Evolutionary conservation across 1,140 invertebrate genomes (phyloP).

Genomic region (Panagrolaimus sp.): DNA sequence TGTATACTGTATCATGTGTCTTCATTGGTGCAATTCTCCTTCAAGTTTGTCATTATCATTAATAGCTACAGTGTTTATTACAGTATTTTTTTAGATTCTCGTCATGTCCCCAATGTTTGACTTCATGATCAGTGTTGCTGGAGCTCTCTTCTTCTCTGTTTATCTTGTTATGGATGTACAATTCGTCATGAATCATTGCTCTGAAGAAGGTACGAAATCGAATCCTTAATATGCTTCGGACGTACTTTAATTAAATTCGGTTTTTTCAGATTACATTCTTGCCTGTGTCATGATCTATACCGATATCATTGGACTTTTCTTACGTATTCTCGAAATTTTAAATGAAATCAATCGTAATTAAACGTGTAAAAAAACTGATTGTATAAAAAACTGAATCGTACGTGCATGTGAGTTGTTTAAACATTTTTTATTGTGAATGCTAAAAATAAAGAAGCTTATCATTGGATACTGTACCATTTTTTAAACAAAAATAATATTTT

Average conservation of each 20-base stretch:
- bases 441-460: too few species aligned
- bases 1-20: conserved; percentile 46
- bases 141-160: conserved; percentile 62
- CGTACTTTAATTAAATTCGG: too few species aligned
- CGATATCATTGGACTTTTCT: conserved; percentile 64
- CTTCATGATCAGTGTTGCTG: conserved; percentile 60
- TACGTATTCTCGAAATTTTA: conserved; percentile 61
- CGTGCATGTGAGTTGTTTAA: neutral
- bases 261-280: conserved; percentile 64
- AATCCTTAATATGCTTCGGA: too few species aligned
- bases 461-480: too few species aligned
- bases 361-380: neutral
- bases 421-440: too few species aligned
- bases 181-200: conserved; percentile 62
- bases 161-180: conserved; percentile 64
- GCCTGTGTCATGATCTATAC: conserved; percentile 63
- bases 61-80: too few species aligned
- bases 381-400: neutral
- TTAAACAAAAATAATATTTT: too few species aligned
- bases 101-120: conserved; percentile 61
- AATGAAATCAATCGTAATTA: conserved; percentile 53
- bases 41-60: conserved; percentile 53
- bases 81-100: conserved; percentile 60
- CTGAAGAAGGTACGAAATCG: too few species aligned
- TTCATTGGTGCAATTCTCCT: conserved; percentile 53